Base-by-base conservation (phyloP, 2,113 vertebrate species). In the Dryoscopus gambensis region DNA sequence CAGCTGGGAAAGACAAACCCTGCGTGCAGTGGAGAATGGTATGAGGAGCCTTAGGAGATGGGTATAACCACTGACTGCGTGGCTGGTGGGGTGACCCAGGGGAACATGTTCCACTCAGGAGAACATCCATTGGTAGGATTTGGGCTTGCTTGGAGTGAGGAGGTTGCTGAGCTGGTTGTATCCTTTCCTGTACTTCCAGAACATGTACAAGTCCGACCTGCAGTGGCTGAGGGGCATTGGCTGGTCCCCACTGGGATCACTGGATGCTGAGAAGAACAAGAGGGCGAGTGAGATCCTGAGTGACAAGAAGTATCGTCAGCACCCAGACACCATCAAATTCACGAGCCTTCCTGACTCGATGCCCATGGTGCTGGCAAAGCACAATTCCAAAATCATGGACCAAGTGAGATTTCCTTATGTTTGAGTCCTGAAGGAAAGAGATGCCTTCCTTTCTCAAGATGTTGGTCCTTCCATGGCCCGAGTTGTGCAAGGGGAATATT, bases 191-290 rank as follows among this genome's bases (percentile, higher is more conserved):
- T 40, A 10, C 40, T 40, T 40, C 11, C 40, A 99, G 98, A 96
- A 96, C 59, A 59, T 98, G 40, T 99, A 99, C 95, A 99, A 95
- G 90, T 77, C 98, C 0, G 98, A 99, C 83, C 97, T 99, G 46
- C 97, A 97, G 50, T 98, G 98, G 98, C 95, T 98, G 13, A 97
- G 63, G 96, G 98, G 98, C 80, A 96, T 98, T 44, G 98, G 98
- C 76, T 99, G 98, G 98, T 90, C 96, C 17, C 98, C 98, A 17
- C 85, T 88, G 73, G 98, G 98, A 7, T 99, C 98, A 3, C 59
- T 98, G 52, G 98, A 98, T n/a, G 97, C 96, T 76, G 98, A 98
- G 96, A 98, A 98, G 83, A 98, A 97, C 25, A 99, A 98, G 91
- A 98, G 98, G 92, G 98, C 98, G 13, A 87, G 95, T 60, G 73